Base-by-base conservation (phyloP, 92 coral and sea anemone genomes). In the Zoanthus solanderi region DNA sequence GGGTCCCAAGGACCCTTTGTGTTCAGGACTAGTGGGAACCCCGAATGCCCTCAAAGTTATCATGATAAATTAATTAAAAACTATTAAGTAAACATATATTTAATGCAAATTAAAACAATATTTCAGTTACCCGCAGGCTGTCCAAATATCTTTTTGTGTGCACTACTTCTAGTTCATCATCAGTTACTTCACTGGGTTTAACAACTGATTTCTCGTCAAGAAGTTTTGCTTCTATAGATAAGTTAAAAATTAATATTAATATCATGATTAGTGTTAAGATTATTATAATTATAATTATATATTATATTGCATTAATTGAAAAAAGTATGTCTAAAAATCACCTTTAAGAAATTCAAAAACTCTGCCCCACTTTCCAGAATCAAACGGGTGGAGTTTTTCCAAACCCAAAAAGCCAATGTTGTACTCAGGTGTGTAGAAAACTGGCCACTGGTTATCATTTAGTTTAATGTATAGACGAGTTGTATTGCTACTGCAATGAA, bases 281-380 rank as follows among this genome's bases (percentile, higher is more conserved):
- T 23, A 23, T 23, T 23, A 78, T 46, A 28, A 58, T 15, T 13
- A 58, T 14, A 54, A 10, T 14, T 14, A 1, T 12, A 14, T 12
- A 58, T 16, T 58, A 17, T 10, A 58, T 52, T 52, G 7, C n/a
- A 58, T 58, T 14, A 58, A 17, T 2, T 14, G 23, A 17, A 23
- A 63, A 17, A n/a, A 15, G 4, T 34, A 31, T 67, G 44, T 17
- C 42, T 17, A 69, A 30, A 31, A 48, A 18, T 48, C 83, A 95
- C 98, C 99, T 95, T 93, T 90, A 18, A 97, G 91, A 46, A 83
- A 88, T 17, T 87, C 89, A 86, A 93, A 94, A 52, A 92, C 93
- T 76, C 97, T 93, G 10, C 99, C 99, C 99, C 99, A 97, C 90
- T 97, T 97, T 77, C 95, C 98, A 81, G 99, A 97, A 75, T 97